Percentiles rank a stretch among this genome's conserved stretches.
Conservation (phyloP, 2,113 vertebrate species). For the Charadrius vociferus region DNA sequence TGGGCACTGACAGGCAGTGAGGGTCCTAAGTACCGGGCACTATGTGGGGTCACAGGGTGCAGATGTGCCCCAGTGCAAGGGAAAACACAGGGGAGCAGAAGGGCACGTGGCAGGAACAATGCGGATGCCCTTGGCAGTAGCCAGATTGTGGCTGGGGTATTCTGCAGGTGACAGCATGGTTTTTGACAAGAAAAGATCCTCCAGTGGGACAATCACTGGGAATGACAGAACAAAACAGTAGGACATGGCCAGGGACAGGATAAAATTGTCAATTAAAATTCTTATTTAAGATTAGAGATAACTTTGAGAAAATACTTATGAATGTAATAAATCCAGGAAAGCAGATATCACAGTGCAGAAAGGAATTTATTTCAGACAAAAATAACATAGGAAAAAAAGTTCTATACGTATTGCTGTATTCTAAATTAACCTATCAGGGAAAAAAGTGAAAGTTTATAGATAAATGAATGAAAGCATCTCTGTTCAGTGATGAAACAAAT, state of each 20-base stretch:
- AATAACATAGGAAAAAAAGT: background rate
- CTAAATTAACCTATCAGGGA: background rate
- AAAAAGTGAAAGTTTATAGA: background rate
- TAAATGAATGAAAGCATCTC: background rate
- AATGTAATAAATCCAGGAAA: background rate
- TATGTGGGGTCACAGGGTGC: background rate
- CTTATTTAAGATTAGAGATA: background rate
- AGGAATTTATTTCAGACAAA: background rate
- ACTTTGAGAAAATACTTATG: background rate
- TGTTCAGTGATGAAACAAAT: background rate
- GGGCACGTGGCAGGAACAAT: background rate
- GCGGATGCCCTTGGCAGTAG: background rate
- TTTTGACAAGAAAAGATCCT: background rate
- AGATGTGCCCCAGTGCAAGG: background rate
- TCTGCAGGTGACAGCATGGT: fast-evolving
- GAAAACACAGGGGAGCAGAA: background rate
- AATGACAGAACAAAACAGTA: background rate
- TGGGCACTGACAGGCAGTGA: no score
- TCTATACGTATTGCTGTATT: background rate
- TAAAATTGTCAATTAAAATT: background rate
- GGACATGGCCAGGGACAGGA: background rate
- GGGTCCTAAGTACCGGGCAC: background rate
- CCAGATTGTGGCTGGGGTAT: background rate
- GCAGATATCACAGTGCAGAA: background rate
- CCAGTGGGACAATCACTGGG: background rate